A percentile compares a stretch with the other conserved stretches of the same genome.
Conservation (phyloP, 2,797 vertebrate species). For the Bradypodion pumilum region DNA sequence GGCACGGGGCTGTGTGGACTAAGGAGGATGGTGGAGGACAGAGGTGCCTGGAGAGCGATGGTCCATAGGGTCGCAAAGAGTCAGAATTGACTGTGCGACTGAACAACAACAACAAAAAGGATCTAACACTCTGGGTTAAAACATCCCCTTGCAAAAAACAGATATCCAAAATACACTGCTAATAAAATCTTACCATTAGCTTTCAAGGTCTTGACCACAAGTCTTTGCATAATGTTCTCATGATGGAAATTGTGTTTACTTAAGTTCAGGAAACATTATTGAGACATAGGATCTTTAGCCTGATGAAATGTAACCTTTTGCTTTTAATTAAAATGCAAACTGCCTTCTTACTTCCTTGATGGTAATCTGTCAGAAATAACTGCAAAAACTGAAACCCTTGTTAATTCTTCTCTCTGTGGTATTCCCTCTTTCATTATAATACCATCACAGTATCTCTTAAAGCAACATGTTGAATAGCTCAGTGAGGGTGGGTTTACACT, state of each 20-base stretch:
- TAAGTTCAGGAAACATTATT: background rate
- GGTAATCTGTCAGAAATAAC: background rate
- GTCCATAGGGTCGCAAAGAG: too few relatives aligned
- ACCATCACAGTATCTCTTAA: too few relatives aligned
- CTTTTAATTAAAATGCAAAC: background rate
- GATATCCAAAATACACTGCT: background rate
- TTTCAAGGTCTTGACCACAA: background rate
- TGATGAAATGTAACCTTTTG: background rate
- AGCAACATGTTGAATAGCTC: too few relatives aligned
- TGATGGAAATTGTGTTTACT: background rate
- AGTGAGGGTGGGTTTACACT: too few relatives aligned
- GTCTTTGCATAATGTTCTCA: background rate
- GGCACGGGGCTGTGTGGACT: too few relatives aligned
- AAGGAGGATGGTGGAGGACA: too few relatives aligned
- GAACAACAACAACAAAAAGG: too few relatives aligned
- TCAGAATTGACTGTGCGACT: too few relatives aligned
- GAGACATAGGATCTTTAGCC: background rate
- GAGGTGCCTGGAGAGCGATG: too few relatives aligned
- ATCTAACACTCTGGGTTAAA: background rate
- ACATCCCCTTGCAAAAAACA: background rate
- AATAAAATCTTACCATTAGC: background rate
- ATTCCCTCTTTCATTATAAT: too few relatives aligned
- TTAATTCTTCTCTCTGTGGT: too few relatives aligned
- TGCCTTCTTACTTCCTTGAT: background rate
- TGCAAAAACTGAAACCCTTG: background rate